These are phyloP conservation scores for Ditylenchus weischeri DNA, from an alignment of 2,888 invertebrate species.

Conservation along the genomic window DNA sequence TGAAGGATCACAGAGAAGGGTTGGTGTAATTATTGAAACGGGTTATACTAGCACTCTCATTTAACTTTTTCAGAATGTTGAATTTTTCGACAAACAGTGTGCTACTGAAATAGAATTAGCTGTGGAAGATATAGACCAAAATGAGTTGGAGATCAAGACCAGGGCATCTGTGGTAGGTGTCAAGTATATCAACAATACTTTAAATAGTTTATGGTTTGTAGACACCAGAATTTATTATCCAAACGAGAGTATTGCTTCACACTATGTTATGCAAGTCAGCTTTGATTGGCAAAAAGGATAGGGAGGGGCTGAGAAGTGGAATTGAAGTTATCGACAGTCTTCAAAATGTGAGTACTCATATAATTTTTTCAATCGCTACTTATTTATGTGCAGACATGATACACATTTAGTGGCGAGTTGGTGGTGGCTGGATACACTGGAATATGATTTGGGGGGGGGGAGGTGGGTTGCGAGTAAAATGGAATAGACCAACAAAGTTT, in stretches of 20 bases:
- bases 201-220: not conserved
- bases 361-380: too few species aligned
- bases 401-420: too few species aligned
- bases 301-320: not conserved
- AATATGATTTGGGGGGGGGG: not conserved
- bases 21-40: not conserved
- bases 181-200: too few species aligned
- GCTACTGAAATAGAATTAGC: not conserved
- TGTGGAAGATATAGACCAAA: not conserved
- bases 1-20: constrained; percentile 26
- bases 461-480: too few species aligned
- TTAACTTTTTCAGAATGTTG: constrained; percentile 9
- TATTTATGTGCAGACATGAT: not conserved
- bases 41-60: not conserved
- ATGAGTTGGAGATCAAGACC: not conserved
- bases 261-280: not conserved
- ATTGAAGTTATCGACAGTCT: constrained; percentile 13
- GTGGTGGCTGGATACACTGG: too few species aligned
- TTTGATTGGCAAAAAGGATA: constrained; percentile 2
- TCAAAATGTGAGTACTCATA: constrained; percentile 5
- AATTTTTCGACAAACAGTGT: constrained; percentile 6
- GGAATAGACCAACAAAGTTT: too few species aligned
- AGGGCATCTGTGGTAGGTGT: not conserved
- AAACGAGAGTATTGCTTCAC: not conserved
- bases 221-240: not conserved